Conservation (phyloP, 1,140 invertebrate genomes). For the Chionoecetes opilio region DNA sequence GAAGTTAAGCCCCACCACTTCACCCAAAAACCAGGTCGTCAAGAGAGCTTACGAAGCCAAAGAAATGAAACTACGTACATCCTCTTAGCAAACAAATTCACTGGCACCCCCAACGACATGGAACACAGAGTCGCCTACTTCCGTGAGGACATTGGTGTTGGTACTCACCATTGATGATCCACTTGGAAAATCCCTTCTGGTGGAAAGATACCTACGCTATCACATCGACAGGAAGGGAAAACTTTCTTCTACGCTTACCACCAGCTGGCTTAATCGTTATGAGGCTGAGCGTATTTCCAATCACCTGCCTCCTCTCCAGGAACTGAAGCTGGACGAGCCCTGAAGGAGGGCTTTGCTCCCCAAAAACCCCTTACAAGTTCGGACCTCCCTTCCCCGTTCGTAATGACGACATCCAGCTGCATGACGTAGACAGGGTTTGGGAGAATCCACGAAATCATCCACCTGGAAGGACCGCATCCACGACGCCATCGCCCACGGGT, state of each 20-base stretch:
- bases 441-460: background rate
- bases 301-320: background rate
- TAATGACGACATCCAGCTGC: background rate
- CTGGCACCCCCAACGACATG: slow-evolving; percentile 34
- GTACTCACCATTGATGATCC: slow-evolving; percentile 52
- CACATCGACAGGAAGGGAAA: slow-evolving; percentile 57
- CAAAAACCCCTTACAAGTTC: slow-evolving; percentile 57
- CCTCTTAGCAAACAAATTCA: slow-evolving; percentile 19
- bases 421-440: slow-evolving; percentile 37
- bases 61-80: slow-evolving; percentile 9
- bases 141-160: slow-evolving; percentile 47
- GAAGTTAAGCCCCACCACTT: slow-evolving; percentile 38
- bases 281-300: slow-evolving; percentile 61
- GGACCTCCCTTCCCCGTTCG: slow-evolving; percentile 44
- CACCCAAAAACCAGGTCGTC: slow-evolving; percentile 33
- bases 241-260: slow-evolving; percentile 57
- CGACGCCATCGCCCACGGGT: slow-evolving; percentile 39
- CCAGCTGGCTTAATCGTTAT: slow-evolving; percentile 47
- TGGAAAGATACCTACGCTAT: slow-evolving; percentile 51
- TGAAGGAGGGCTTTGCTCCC: slow-evolving; percentile 36
- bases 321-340: slow-evolving; percentile 20
- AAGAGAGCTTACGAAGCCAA: slow-evolving; percentile 44
- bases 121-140: slow-evolving; percentile 59
- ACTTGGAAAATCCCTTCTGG: slow-evolving; percentile 63
- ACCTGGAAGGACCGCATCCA: background rate